Percentiles rank a stretch among this genome's conserved stretches.
Conservation (phyloP, 2,888 invertebrate species). For the Sesamia inferens region DNA sequence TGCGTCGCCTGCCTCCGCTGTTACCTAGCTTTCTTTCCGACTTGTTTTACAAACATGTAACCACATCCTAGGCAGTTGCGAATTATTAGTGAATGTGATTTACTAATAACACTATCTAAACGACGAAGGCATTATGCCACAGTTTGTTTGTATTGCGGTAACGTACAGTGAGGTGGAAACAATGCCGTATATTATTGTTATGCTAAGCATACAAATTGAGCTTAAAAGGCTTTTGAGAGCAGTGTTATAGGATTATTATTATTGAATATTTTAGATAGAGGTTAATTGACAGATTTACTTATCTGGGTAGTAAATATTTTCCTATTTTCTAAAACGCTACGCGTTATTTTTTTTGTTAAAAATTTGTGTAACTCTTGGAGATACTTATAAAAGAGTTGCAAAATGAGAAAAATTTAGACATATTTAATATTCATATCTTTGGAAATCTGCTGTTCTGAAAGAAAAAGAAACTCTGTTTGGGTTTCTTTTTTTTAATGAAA, state of each 20-base stretch:
- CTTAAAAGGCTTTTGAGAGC: not conserved
- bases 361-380: too few relatives aligned
- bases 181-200: slow-evolving; percentile 27
- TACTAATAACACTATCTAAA: slow-evolving; percentile 47
- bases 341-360: too few relatives aligned
- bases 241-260: not conserved
- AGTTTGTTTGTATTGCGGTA: slow-evolving; percentile 40
- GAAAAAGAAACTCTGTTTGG: not conserved
- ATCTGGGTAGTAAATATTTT: too few relatives aligned
- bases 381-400: not conserved
- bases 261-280: not conserved
- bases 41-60: not conserved
- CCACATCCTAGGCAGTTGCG: slow-evolving; percentile 13
- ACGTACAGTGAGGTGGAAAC: slow-evolving; percentile 18
- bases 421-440: too few relatives aligned
- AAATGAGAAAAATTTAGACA: too few relatives aligned
- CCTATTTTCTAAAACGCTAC: too few relatives aligned
- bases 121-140: slow-evolving; percentile 22
- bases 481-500: not conserved
- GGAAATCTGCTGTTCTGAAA: too few relatives aligned
- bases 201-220: slow-evolving; percentile 26
- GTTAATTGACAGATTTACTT: too few relatives aligned
- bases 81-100: slow-evolving; percentile 41
- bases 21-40: not conserved
- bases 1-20: not conserved